A percentile compares a stretch with the other conserved stretches of the same genome.
Evolutionary conservation across 1,140 invertebrate genomes (phyloP).

Genomic region (Bombus breviceps): DNA sequence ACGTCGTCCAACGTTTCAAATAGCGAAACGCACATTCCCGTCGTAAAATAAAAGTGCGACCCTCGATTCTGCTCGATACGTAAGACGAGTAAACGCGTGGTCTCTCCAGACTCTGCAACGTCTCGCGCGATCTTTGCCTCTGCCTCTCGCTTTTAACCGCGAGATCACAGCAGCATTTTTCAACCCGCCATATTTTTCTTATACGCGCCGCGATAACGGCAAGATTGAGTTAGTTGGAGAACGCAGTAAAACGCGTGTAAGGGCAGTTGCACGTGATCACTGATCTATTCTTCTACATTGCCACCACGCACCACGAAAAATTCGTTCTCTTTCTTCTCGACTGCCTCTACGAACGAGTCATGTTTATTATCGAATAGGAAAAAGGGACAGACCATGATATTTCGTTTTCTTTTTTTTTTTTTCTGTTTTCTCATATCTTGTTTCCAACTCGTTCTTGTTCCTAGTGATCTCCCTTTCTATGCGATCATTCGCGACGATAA

Average conservation of each 20-base stretch:
- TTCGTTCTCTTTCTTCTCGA: not conserved
- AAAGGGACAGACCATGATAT: not conserved
- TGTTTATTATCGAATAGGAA: not conserved
- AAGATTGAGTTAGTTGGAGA: constrained; percentile 24
- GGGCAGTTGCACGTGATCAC: constrained; percentile 12
- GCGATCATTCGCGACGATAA: not conserved
- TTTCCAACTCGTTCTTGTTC: not conserved
- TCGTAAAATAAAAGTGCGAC: constrained; percentile 54
- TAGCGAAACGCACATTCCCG: constrained; percentile 21
- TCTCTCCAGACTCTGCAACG: not conserved
- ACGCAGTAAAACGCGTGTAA: constrained; percentile 26
- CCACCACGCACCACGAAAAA: not conserved
- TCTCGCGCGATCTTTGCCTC: constrained; percentile 12
- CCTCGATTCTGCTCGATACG: not conserved
- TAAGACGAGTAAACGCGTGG: constrained; percentile 10
- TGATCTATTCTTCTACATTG: not conserved
- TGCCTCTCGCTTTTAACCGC: constrained; percentile 24
- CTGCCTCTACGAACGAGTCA: not conserved
- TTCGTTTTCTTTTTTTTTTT: not conserved
- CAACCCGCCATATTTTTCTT: constrained; percentile 29
- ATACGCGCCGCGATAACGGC: constrained; percentile 21
- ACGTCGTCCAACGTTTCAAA: constrained; percentile 47
- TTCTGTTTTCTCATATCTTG: too few species aligned
- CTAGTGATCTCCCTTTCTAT: not conserved
- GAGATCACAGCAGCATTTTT: constrained; percentile 23